Conservation (phyloP, 2,888 invertebrate genomes). For the Pilophorus perplexus region DNA sequence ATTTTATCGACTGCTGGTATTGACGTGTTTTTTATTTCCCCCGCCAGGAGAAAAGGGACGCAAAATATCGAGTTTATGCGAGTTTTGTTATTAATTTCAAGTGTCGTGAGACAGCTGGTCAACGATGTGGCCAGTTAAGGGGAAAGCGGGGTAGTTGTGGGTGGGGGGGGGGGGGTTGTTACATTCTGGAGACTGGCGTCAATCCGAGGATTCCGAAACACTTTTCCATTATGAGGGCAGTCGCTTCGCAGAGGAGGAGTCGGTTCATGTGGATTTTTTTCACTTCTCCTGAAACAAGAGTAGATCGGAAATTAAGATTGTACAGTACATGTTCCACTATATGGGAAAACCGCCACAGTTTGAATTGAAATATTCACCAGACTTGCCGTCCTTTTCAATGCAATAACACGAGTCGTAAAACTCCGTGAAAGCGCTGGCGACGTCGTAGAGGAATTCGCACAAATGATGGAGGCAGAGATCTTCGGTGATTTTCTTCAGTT, state of each 20-base stretch:
- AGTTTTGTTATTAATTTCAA: no score
- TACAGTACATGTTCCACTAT: no score
- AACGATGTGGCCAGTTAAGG: no score
- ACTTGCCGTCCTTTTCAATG: constrained; percentile 78
- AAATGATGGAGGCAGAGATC: constrained; percentile 81
- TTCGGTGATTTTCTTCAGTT: constrained; percentile 74
- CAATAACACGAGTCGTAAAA: constrained; percentile 98
- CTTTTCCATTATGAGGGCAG: constrained; percentile 80
- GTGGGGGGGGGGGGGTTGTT: no score
- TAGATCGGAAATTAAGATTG: no score
- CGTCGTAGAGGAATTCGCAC: constrained; percentile 94
- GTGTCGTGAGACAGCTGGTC: no score
- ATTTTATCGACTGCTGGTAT: no score
- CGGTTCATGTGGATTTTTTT: constrained; percentile 80
- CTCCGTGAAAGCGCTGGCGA: constrained; percentile 89
- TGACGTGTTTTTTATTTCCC: no score
- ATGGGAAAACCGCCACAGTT: not conserved
- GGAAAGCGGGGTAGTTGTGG: no score
- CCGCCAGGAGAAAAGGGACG: no score
- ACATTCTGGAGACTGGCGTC: constrained; percentile 90
- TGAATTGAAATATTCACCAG: no score
- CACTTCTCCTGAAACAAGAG: constrained; percentile 67
- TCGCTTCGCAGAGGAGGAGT: constrained; percentile 87
- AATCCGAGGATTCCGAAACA: constrained; percentile 90
- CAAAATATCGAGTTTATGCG: no score